phyloP scores from a whole-genome alignment of 2,888 invertebrate species.

The Lithophane leautieri region DNA sequence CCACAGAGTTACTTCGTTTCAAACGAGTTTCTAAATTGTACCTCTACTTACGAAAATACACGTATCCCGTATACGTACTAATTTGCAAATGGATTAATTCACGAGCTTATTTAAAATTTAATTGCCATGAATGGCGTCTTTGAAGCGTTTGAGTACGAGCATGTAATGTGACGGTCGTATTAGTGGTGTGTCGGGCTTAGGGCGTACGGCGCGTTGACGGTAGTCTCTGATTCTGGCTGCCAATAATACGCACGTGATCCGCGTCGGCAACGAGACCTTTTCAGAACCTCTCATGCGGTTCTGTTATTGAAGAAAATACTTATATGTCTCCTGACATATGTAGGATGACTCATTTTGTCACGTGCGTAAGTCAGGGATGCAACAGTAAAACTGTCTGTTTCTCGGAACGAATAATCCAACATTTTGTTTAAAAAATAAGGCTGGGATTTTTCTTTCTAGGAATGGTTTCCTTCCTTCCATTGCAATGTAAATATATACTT shows the following conservation, averaged over 20 bases:
- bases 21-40: slow-evolving; percentile 30
- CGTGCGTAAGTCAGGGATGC: slow-evolving; percentile 50
- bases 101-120: slow-evolving; percentile 51
- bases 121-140: slow-evolving; percentile 41
- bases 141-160: slow-evolving; percentile 17
- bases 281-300: slow-evolving; percentile 71
- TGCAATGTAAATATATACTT: neutral
- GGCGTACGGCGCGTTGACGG: slow-evolving; percentile 77
- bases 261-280: slow-evolving; percentile 74
- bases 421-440: neutral
- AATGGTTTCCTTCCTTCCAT: neutral
- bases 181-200: slow-evolving; percentile 66
- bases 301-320: slow-evolving; percentile 79
- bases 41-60: slow-evolving; percentile 46
- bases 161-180: slow-evolving; percentile 55
- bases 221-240: slow-evolving; percentile 83
- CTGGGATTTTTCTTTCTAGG: neutral
- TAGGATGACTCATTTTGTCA: slow-evolving; percentile 71
- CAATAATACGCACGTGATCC: slow-evolving; percentile 87
- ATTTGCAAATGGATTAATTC: slow-evolving; percentile 58
- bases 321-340: slow-evolving; percentile 69
- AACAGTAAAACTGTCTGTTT: slow-evolving; percentile 26
- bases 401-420: slow-evolving; percentile 5
- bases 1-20: slow-evolving; percentile 42
- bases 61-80: slow-evolving; percentile 19